A percentile compares a stretch with the other conserved stretches of the same genome.
Evolutionary conservation across 2,888 invertebrate species (phyloP).

Genomic region (Creontiades dilutus): DNA sequence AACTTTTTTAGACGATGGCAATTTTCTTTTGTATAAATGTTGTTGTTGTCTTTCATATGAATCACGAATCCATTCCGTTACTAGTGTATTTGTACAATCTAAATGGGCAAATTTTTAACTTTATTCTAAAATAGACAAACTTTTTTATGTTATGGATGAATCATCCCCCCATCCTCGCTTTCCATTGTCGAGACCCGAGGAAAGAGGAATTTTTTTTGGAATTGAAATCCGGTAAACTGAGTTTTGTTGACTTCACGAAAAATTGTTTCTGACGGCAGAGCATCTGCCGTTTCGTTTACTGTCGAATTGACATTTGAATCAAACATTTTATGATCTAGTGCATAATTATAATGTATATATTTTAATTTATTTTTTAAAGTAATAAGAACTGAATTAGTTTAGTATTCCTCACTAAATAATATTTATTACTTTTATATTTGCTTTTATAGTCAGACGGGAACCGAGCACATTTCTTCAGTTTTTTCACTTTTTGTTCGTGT

Average conservation of each 20-base stretch:
- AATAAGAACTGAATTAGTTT: constrained; percentile 74
- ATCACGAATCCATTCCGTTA: constrained; percentile 32
- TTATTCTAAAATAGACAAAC: background rate
- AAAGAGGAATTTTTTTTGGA: background rate
- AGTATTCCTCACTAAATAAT: constrained; percentile 69
- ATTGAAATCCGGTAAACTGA: background rate
- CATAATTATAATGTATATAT: constrained; percentile 6
- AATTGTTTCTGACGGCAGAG: background rate
- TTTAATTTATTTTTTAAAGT: constrained; percentile 72
- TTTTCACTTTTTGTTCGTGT: constrained; percentile 40
- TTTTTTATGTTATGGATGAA: background rate
- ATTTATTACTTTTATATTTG: constrained; percentile 74
- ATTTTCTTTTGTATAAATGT: constrained; percentile 1
- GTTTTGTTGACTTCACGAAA: background rate
- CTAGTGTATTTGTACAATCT: constrained; percentile 16
- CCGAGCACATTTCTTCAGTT: constrained; percentile 37
- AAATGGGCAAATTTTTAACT: background rate
- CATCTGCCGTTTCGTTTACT: background rate
- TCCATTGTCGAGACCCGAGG: background rate
- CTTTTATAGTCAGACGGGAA: constrained; percentile 30
- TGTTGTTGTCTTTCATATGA: constrained; percentile 13
- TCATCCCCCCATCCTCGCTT: background rate
- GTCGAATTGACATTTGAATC: constrained; percentile 58
- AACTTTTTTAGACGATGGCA: background rate
- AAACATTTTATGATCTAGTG: constrained; percentile 63